These are phyloP conservation scores for Porites evermanni DNA, from an alignment of 92 coral and sea anemone species.

Conservation along the genomic window DNA sequence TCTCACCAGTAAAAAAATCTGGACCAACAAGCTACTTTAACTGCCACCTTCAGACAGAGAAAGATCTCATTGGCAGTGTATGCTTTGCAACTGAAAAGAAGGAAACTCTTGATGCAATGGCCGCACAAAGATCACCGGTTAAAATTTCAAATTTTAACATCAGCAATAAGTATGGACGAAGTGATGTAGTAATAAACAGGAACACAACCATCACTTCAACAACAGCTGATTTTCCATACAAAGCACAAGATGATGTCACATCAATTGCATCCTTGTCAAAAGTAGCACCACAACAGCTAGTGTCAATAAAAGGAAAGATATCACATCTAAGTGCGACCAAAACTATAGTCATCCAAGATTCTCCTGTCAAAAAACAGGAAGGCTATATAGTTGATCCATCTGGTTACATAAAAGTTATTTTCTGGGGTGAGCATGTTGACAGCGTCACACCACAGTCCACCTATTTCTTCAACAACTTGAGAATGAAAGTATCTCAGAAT, in stretches of 20 bases:
- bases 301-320: constrained; percentile 56
- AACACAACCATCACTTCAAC: constrained; percentile 50
- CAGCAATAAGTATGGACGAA: constrained; percentile 67
- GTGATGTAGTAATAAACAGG: constrained; percentile 59
- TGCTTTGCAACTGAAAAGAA: constrained; percentile 66
- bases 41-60: constrained; percentile 62
- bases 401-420: constrained; percentile 60
- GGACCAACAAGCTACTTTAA: constrained; percentile 61
- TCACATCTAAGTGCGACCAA: constrained; percentile 49
- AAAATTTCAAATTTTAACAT: constrained; percentile 58
- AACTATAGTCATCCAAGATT: constrained; percentile 43
- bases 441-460: constrained; percentile 38
- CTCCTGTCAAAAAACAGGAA: constrained; percentile 61
- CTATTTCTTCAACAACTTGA: constrained; percentile 51
- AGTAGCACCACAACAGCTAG: constrained; percentile 62
- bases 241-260: constrained; percentile 40
- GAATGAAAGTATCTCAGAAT: constrained; percentile 46
- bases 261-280: constrained; percentile 65
- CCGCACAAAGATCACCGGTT: constrained; percentile 69
- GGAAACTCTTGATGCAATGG: constrained; percentile 62
- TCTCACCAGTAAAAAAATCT: constrained; percentile 63
- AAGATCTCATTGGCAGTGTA: constrained; percentile 37
- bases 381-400: constrained; percentile 62
- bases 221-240: constrained; percentile 40
- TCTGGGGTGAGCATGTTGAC: constrained; percentile 65